Conservation (phyloP, 2,113 vertebrate genomes). For the Oncorhynchus gorbuscha region DNA sequence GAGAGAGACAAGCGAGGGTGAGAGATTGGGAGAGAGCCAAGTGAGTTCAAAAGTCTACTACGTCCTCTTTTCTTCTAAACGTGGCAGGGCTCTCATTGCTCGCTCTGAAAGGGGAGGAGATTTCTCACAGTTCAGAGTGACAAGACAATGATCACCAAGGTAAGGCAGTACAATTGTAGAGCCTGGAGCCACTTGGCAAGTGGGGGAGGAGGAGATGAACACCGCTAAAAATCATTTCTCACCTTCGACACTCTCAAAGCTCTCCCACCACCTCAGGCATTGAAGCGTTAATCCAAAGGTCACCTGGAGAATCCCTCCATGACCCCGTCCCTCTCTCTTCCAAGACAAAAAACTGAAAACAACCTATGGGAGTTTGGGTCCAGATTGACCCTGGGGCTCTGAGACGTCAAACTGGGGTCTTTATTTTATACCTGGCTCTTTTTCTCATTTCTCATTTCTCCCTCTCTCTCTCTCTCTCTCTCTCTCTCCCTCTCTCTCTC, state of each 20-base stretch:
- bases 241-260: slow-evolving; percentile 4
- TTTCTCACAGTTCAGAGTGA: slow-evolving; percentile 75
- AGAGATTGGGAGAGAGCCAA: too few species aligned
- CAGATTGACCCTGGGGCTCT: slow-evolving; percentile 24
- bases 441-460: slow-evolving; percentile 11
- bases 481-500: not conserved
- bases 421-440: slow-evolving; percentile 20
- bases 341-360: slow-evolving; percentile 37
- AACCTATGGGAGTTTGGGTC: slow-evolving; percentile 54
- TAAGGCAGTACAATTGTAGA: slow-evolving; percentile 64
- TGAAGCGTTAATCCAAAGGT: slow-evolving; percentile 66
- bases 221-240: slow-evolving; percentile 20
- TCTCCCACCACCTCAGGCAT: slow-evolving; percentile 44
- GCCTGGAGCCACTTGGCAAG: slow-evolving; percentile 68
- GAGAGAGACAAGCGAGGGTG: too few species aligned
- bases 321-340: slow-evolving; percentile 42
- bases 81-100: slow-evolving; percentile 7
- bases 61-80: too few species aligned
- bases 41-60: not conserved
- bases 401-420: slow-evolving; percentile 44
- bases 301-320: slow-evolving; percentile 53
- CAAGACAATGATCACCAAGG: slow-evolving; percentile 65
- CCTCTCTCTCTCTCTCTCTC: too few species aligned
- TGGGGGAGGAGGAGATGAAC: slow-evolving; percentile 72
- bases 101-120: slow-evolving; percentile 63